Percentiles rank a stretch among this genome's conserved stretches.
Conservation (phyloP, 2,113 vertebrate species). For the Falcunculus frontatus region DNA sequence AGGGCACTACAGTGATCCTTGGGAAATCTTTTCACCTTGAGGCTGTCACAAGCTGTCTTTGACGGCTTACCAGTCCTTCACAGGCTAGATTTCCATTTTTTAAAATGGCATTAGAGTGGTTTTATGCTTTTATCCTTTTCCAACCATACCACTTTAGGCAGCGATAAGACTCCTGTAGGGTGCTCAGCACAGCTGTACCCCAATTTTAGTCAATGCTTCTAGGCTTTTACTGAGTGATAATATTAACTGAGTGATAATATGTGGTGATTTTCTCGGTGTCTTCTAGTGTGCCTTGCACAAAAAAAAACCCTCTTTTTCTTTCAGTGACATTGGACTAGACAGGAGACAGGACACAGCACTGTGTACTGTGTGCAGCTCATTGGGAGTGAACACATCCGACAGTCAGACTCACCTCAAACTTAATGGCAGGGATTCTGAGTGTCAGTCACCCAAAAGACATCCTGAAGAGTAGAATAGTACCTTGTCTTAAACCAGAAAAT, state of each 20-base stretch:
- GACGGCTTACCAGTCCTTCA: not conserved
- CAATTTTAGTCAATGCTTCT: not conserved
- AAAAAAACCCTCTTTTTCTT: not conserved
- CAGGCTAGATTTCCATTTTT: not conserved
- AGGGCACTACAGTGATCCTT: not conserved
- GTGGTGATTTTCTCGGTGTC: accelerated
- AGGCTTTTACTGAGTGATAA: not conserved
- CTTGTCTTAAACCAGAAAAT: not conserved
- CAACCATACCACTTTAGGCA: not conserved
- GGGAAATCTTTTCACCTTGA: not conserved
- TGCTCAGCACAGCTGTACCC: not conserved
- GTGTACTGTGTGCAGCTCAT: not conserved
- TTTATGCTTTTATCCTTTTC: not conserved
- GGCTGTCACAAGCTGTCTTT: not conserved
- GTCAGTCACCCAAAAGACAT: not conserved
- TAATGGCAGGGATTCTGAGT: not conserved
- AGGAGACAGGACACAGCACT: not conserved
- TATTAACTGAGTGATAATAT: not conserved
- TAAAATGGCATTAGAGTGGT: not conserved
- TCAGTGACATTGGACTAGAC: not conserved
- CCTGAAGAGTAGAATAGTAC: not conserved
- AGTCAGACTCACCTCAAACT: not conserved
- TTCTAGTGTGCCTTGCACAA: not conserved
- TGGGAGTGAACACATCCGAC: not conserved
- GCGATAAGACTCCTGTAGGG: not conserved